These are phyloP conservation scores for Amphiprion clarkii DNA, from an alignment of 2,797 vertebrate genomes.

Conservation along the genomic window DNA sequence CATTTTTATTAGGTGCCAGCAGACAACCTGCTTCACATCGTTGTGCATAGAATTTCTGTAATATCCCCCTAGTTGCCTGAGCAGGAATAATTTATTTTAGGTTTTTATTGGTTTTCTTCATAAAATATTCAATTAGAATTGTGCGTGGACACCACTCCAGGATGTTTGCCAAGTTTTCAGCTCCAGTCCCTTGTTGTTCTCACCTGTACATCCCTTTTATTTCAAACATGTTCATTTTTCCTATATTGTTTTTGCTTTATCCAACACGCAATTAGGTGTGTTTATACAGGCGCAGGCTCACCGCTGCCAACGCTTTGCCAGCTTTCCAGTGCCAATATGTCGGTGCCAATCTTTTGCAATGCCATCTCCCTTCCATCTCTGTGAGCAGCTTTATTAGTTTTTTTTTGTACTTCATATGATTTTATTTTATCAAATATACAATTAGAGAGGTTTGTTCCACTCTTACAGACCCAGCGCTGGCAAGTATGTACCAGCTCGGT, in stretches of 20 bases:
- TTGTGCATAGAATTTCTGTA: conserved; percentile 6
- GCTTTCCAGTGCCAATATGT: conserved; percentile 34
- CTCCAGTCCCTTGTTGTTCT: conserved; percentile 5
- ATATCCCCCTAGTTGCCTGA: conserved; percentile 22
- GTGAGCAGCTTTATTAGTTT: conserved; percentile 42
- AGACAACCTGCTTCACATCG: conserved; percentile 15
- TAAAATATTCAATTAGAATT: conserved; percentile 40
- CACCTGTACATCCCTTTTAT: conserved; percentile 8
- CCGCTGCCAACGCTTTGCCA: conserved; percentile 46
- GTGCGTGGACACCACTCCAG: conserved; percentile 3
- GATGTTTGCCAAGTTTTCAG: conserved; percentile 28
- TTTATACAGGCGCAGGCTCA: conserved; percentile 19
- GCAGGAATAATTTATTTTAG: background rate
- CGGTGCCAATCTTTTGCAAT: conserved; percentile 42
- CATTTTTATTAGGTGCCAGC: conserved; percentile 32
- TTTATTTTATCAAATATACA: conserved; percentile 59
- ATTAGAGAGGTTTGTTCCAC: conserved; percentile 55
- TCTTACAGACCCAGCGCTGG: conserved; percentile 43
- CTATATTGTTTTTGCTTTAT: conserved; percentile 32
- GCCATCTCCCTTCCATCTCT: conserved; percentile 22
- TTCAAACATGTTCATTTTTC: conserved; percentile 20
- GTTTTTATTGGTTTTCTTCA: conserved; percentile 41
- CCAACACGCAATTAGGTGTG: conserved; percentile 43
- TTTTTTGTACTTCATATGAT: conserved; percentile 44
- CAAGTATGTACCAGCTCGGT: conserved; percentile 28